Base-by-base conservation (phyloP, 2,797 vertebrate species). In the Threskiornis aethiopicus region DNA sequence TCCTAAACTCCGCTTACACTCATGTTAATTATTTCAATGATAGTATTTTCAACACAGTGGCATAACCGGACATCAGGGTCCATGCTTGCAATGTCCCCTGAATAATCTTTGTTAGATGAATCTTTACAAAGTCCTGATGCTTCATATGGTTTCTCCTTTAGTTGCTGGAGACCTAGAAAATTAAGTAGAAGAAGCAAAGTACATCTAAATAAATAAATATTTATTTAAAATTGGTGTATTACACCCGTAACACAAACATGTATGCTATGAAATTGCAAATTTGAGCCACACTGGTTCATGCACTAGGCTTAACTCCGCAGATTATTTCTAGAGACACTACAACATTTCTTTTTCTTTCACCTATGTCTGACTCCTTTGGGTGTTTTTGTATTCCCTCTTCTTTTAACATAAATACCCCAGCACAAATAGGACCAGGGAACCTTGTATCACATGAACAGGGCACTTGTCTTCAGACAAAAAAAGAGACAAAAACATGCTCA, bases 21-120 rank as follows among this genome's bases (percentile, higher is more conserved):
- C 97, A 99, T 99, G 97, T 98, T 99, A 93, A 99, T 99, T 47
- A 99, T 99, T 92, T 99, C 99, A 97, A 99, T 99, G 97, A 99
- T 99, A 42, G 99, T 99, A 89, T 98, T 99, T 96, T 99, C 99
- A 44, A 99, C 98, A 81, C 99, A 99, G 90, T 99, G 99, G 95
- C 99, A 99, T 26, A 99, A 98, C 97, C 98, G 99, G 61, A 99
- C 99, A 13, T 99, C 99, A 10, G 99, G 99, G 97, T 99, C 99
- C 57, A 98, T 90, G 87, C 99, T 99, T 4, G 97, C 97, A 39
- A 98, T 52, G 26, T 99, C 98, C 81, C 98, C 98, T 22, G 98
- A 97, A 41, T 97, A 98, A 86, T 97, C 98, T 97, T 99, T 98
- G 52, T 96, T 97, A 62, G 98, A 89, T 16, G 97, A 70, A 87